Base-by-base conservation (phyloP, 1,140 invertebrate genomes). In the Brachionus koreanus region DNA sequence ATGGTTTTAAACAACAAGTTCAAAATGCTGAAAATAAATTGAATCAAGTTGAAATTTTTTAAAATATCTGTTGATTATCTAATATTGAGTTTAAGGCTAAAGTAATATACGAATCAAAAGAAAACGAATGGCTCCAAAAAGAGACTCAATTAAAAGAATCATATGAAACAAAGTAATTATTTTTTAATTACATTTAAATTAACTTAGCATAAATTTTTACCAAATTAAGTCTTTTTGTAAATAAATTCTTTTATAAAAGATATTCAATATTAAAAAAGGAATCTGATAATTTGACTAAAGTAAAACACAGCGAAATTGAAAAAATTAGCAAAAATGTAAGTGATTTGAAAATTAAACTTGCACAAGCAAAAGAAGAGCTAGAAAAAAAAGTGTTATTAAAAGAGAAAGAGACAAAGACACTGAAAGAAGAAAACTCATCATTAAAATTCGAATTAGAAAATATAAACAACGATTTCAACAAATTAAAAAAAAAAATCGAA, bases 401-500 rank as follows among this genome's bases (percentile, higher is more conserved):
- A 61, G 76, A 61, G 4, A 79, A n/a, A 13, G 76, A 79, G 25
- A 57, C 29, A 23, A 79, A 63, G 1, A 79, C 39, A 12, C 19
- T 79, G 13, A 79, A 39, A 43, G 7, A 61, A 16, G 29, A 61
- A 5, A 61, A 61, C 33, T 46, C 57, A 9, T 35, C 19, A 29
- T 57, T 79, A 43, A 35, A 37, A 61, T 12, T 43, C 35, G 76
- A 79, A 42, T 23, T 61, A 5, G 49, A 57, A 13, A 61, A 33
- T 19, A 3, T 39, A 5, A 42, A 35, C 9, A 57, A 79, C 23
- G 76, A 79, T 23, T 37, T 79, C 4, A 65, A 39, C 12, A 49
- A 79, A 25, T n/a, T 79, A 19, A 79, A 79, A 29, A 39, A 13
- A 13, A 10, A 49, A 37, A 61, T 79, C 23, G 76, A 79, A 16